Percentiles rank a stretch among this genome's conserved stretches.
Conservation (phyloP, 2,888 invertebrate genomes). For the Zootermopsis nevadensis region DNA sequence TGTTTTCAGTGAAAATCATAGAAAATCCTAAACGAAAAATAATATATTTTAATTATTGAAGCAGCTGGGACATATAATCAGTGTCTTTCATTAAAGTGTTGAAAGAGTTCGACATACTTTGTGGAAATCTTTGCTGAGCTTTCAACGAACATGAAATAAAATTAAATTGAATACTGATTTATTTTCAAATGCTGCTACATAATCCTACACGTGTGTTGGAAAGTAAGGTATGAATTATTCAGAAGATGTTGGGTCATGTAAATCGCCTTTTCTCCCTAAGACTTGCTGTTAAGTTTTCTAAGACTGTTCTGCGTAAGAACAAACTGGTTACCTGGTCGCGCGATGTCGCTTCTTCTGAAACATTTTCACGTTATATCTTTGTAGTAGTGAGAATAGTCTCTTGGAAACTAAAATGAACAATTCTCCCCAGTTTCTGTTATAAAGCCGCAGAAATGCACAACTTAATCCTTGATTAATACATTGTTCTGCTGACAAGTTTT, state of each 20-base stretch:
- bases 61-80: too few relatives aligned
- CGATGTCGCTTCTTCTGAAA: neutral
- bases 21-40: too few relatives aligned
- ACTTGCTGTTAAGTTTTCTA: conserved; percentile 7
- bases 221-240: neutral
- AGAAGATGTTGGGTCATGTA: neutral
- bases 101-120: too few relatives aligned
- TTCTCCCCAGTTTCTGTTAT: conserved; percentile 21
- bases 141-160: neutral
- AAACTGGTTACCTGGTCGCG: neutral
- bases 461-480: conserved; percentile 39
- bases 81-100: too few relatives aligned
- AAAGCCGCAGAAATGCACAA: conserved; percentile 29
- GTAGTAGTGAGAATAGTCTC: neutral
- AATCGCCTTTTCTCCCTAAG: neutral
- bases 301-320: neutral
- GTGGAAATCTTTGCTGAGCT: too few relatives aligned
- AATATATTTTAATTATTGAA: too few relatives aligned
- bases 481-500: conserved; percentile 31
- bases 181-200: neutral
- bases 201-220: neutral
- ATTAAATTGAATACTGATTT: neutral
- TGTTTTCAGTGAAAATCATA: too few relatives aligned
- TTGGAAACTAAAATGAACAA: conserved; percentile 1
- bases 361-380: neutral